phyloP scores from a whole-genome alignment of 2,888 invertebrate genomes.

The Halictus quadricinctus region DNA sequence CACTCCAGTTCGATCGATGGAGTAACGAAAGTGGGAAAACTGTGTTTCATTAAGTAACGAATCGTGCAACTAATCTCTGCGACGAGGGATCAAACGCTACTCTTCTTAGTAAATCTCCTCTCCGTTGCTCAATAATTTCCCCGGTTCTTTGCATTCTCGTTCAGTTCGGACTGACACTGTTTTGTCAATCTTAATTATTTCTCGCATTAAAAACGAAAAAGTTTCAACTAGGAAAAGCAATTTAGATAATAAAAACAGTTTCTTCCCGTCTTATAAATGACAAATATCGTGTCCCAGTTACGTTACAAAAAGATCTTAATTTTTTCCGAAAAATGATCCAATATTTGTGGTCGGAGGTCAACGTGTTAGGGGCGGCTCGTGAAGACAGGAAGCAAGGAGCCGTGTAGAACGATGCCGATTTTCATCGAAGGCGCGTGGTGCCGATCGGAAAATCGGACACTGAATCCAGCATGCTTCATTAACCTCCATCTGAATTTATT shows the following conservation, averaged over 20 bases:
- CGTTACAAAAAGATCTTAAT: too few relatives aligned
- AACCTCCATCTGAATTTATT: constrained; percentile 60
- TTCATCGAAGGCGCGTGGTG: constrained; percentile 1
- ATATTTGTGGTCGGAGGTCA: not conserved
- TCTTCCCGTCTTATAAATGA: too few relatives aligned
- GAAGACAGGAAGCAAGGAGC: not conserved
- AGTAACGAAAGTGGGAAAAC: not conserved
- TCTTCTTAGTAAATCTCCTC: too few relatives aligned
- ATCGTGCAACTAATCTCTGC: not conserved
- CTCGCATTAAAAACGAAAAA: too few relatives aligned
- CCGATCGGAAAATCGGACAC: constrained; percentile 44
- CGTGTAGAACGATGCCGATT: constrained; percentile 4
- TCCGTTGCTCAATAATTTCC: not conserved
- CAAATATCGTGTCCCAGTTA: too few relatives aligned
- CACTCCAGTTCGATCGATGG: not conserved
- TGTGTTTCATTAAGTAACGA: not conserved
- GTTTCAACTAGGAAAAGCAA: too few relatives aligned
- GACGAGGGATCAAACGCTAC: not conserved
- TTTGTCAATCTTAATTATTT: too few relatives aligned
- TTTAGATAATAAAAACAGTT: too few relatives aligned
- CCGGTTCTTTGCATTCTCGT: not conserved
- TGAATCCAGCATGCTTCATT: constrained; percentile 56
- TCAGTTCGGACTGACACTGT: not conserved
- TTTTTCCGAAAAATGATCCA: too few relatives aligned
- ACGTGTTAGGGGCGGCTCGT: not conserved